Base-by-base conservation (phyloP, 2,888 invertebrate species). In the Parasteatoda lunata region DNA sequence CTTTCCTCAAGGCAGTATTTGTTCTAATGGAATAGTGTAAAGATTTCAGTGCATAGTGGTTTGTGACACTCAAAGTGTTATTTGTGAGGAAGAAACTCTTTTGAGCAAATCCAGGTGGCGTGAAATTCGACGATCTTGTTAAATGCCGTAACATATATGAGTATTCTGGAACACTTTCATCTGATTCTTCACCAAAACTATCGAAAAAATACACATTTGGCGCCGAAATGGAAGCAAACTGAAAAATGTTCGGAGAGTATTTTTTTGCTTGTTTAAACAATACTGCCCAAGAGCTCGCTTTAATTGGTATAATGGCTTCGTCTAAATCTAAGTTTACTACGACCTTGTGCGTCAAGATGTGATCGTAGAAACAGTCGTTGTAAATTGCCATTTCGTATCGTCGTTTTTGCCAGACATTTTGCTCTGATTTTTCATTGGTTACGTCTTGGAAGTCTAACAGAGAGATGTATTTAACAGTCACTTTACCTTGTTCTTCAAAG, bases 301-400 rank as follows among this genome's bases (percentile, higher is more conserved):
- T 45, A 4, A 73, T 45, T 0, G 94, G 93, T 95, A 98, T 97
- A 90, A 98, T 97, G 82, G 97, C 96, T 92, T 98, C 98, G 92
- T 98, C 98, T 89, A 97, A 96, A 92, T 98, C 98, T 78, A 98
- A 93, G 86, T 98, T 93, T n/a, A 96, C 96, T 80, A 97, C 95
- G 93, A 96, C 97, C 89, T 96, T 95, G 92, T 97, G 98, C 89
- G 95, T 94, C 92, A 97, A 96, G 93, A 98, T 94, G 91, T 98
- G 96, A 91, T 96, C 95, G 93, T 98, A 98, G 80, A 98, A 94
- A 91, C 98, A 98, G 92, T 98, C 98, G 92, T 98, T 98, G 93
- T 98, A 98, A 11, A 98, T 97, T 90, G 98, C 96, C 88, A 98
- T 94, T 92, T 98, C 98, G 93, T 97, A 97, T 92, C 97, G 96